Conservation (phyloP, 2,113 vertebrate genomes). For the Entomyzon cyanotis region DNA sequence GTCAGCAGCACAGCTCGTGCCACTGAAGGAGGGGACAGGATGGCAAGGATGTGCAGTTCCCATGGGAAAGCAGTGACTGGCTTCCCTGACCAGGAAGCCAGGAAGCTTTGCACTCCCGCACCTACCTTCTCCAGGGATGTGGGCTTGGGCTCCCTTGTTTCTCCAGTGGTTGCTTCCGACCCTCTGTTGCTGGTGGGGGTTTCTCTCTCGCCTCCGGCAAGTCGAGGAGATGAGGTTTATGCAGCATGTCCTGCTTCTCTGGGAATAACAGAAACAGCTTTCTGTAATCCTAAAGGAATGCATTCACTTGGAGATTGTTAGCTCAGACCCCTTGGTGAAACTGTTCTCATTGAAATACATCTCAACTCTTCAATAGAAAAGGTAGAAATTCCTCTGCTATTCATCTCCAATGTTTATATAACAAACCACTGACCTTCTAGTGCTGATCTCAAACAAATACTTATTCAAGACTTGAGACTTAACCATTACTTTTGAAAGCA, state of each 20-base stretch:
- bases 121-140: rapidly evolving
- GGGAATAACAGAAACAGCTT: neutral
- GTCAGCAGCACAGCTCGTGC: neutral
- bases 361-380: neutral
- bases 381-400: neutral
- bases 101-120: neutral
- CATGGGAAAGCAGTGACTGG: rapidly evolving
- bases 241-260: neutral
- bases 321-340: slow-evolving; percentile 7
- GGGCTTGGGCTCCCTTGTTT: rapidly evolving
- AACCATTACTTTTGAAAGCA: slow-evolving; percentile 10
- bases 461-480: neutral
- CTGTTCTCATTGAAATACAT: neutral
- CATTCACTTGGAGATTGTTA: neutral
- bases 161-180: neutral
- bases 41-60: neutral
- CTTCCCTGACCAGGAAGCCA: neutral
- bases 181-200: neutral
- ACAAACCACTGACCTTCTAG: neutral
- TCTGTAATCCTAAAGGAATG: neutral
- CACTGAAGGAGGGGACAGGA: rapidly evolving
- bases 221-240: neutral
- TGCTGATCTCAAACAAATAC: neutral
- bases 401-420: neutral
- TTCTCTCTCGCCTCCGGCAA: neutral